A percentile compares a stretch with the other conserved stretches of the same genome.
Evolutionary conservation across 2,797 vertebrate species (phyloP).

Genomic region (Arremon brunneinucha): DNA sequence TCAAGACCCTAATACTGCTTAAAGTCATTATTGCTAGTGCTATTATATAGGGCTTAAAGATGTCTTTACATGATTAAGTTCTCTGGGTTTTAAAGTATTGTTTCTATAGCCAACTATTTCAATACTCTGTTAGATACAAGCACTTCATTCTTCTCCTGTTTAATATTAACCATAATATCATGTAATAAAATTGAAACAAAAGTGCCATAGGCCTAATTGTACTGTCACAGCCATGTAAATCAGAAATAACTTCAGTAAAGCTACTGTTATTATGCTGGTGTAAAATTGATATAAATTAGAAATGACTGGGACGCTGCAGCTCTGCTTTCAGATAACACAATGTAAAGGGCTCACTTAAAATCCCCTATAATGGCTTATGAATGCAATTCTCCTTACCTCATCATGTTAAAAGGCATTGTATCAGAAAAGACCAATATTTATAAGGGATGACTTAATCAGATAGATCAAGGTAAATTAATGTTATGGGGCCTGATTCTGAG

Average conservation of each 20-base stretch:
- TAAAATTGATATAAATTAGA: constrained; percentile 60
- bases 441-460: not conserved
- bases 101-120: constrained; percentile 22
- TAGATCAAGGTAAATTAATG: not conserved
- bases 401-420: not conserved
- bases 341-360: constrained; percentile 14
- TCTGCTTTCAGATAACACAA: constrained; percentile 5
- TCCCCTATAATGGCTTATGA: not conserved
- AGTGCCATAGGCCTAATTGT: constrained; percentile 65
- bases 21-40: not conserved
- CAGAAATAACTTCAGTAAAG: constrained; percentile 47
- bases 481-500: not conserved
- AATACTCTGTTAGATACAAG: not conserved
- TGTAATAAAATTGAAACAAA: constrained; percentile 60
- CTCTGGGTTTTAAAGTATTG: constrained; percentile 24
- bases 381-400: constrained; percentile 2
- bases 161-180: constrained; percentile 57
- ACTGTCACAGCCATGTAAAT: constrained; percentile 62
- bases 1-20: not conserved
- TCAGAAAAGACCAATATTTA: not conserved
- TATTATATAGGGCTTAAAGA: constrained; percentile 15
- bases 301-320: constrained; percentile 11
- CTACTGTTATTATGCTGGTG: constrained; percentile 39
- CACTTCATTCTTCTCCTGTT: constrained; percentile 30
- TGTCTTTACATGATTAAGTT: constrained; percentile 39